phyloP scores from a whole-genome alignment of 2,797 vertebrate genomes.

The Muraenolepis orangiensis region DNA sequence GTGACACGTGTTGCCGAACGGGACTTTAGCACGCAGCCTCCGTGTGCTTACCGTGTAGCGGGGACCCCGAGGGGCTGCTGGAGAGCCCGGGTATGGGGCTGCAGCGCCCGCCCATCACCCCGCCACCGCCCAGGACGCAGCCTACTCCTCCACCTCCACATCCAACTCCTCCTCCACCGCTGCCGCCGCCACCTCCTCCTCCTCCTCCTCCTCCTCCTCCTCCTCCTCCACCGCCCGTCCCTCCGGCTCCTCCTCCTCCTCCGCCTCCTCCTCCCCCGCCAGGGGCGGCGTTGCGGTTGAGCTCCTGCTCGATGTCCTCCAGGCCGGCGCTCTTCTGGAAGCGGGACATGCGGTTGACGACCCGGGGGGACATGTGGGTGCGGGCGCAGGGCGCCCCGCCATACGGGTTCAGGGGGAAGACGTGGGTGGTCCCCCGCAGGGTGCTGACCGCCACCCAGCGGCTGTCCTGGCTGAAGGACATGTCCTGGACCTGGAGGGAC shows the following conservation, averaged over 20 bases:
- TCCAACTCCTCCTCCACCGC: slow-evolving; percentile 35
- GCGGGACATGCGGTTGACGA: slow-evolving; percentile 97
- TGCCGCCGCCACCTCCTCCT: slow-evolving; percentile 31
- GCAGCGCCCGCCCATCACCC: slow-evolving; percentile 80
- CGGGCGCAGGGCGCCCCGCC: slow-evolving; percentile 91
- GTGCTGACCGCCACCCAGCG: slow-evolving; percentile 97
- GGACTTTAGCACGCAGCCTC: neutral
- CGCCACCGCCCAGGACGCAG: slow-evolving; percentile 51
- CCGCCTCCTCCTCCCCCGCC: slow-evolving; percentile 53
- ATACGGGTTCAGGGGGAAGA: slow-evolving; percentile 94
- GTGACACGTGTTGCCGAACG: no score
- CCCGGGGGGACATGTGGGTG: slow-evolving; percentile 94
- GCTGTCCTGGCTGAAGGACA: slow-evolving; percentile 97
- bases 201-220: slow-evolving; percentile 39
- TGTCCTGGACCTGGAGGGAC: slow-evolving; percentile 89
- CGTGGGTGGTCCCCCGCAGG: slow-evolving; percentile 92
- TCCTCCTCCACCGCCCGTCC: slow-evolving; percentile 45
- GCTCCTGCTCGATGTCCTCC: slow-evolving; percentile 96
- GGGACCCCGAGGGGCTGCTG: slow-evolving; percentile 92
- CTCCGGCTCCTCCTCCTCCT: slow-evolving; percentile 41
- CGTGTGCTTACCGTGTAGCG: slow-evolving; percentile 83
- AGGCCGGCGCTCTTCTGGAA: slow-evolving; percentile 97
- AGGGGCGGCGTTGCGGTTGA: slow-evolving; percentile 79
- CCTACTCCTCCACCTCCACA: slow-evolving; percentile 45
- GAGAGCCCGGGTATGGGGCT: slow-evolving; percentile 93